Evolutionary conservation across 2,113 vertebrate species (phyloP), one percentile per base, ranked within the genome.

Genomic region (Microcebus griseorufus): DNA sequence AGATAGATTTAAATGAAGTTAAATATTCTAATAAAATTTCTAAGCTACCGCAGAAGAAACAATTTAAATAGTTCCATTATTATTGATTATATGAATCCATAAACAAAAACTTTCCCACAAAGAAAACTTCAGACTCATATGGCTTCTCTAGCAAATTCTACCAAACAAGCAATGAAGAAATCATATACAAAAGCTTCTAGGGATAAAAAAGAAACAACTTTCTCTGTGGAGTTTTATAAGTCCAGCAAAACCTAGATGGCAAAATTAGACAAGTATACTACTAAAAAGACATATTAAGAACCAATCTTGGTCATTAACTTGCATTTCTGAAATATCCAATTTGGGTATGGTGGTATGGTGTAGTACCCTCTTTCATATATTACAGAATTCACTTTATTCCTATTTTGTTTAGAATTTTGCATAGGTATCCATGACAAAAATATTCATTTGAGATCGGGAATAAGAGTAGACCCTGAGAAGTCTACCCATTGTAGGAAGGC

Each of bases 321-420:
- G 13, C 14, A 25, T 78, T 85, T 85, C 32, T 88, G 37, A 85
- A 81, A 62, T 88, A 22, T 34, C 18, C 34, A 73, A 23, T 70
- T 87, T 51, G 3, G 45, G 2, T 29, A 34, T 82, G 3, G 37
- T 37, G 37, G 37, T 37, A 37, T 37, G 37, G 37, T 37, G 2
- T 62, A 29, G 48, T 85, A 6, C 2, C 12, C 12, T 92, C 79
- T 94, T 48, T 45, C 45, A 93, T 53, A 60, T 11, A 88, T 60
- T 37, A 53, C 8, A 39, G 32, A 55, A 2, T 37, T 37, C 4
- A 27, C 5, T 39, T 55, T 32, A 39, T 90, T 87, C 25, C 12
- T 18, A 88, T 53, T 85, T 90, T 79, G 64, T 87, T 88, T 93
- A 76, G 27, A 42, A 70, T 90, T 85, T 88, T 81, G 22, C 34